These are phyloP conservation scores for Mystacornis crossleyi DNA, from an alignment of 2,113 vertebrate genomes.

Conservation along the genomic window DNA sequence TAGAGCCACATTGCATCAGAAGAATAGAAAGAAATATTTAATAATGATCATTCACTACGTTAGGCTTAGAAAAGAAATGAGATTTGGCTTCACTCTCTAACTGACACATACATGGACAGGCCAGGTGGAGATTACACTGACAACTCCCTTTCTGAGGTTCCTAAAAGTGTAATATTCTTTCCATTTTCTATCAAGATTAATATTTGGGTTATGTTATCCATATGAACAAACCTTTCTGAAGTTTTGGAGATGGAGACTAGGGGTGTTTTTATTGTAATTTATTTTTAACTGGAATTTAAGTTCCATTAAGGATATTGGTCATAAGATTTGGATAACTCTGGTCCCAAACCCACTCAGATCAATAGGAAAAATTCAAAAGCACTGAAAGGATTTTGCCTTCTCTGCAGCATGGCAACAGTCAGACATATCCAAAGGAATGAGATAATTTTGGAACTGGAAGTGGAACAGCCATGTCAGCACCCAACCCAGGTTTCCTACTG, in stretches of 20 bases:
- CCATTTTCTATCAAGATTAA: neutral
- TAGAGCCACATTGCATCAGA: neutral
- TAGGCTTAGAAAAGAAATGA: neutral
- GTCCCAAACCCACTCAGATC: neutral
- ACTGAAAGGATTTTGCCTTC: neutral
- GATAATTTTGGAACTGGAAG: neutral
- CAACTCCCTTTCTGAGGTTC: neutral
- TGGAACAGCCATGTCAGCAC: neutral
- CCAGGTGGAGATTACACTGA: neutral
- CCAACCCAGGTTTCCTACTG: neutral
- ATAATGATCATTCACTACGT: neutral
- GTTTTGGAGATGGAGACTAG: neutral
- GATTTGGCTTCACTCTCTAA: neutral
- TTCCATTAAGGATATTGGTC: neutral
- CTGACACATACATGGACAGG: neutral
- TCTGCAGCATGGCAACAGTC: neutral
- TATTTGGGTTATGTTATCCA: neutral
- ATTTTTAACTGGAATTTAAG: neutral
- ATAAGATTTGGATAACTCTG: neutral
- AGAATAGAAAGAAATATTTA: neutral
- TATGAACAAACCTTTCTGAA: neutral
- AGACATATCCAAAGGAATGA: neutral
- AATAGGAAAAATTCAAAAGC: neutral
- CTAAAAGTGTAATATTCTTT: neutral
- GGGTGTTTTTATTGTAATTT: neutral